Evolutionary conservation across 1,140 invertebrate species (phyloP).

Genomic region (Drosophila equinoxialis): DNA sequence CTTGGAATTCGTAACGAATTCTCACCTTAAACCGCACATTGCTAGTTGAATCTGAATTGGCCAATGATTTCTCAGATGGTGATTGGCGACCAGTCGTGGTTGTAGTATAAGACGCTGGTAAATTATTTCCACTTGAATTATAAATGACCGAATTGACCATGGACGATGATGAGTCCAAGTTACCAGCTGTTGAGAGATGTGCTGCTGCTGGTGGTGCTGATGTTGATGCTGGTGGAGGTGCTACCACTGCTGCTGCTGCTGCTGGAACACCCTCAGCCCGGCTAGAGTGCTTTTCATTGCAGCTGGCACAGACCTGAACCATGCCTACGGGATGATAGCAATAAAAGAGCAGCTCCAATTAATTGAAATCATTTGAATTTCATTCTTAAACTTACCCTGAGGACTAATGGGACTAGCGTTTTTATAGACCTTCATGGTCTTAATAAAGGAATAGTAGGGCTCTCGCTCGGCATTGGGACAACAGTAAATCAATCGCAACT

Average conservation of each 20-base stretch:
- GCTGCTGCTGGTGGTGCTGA: background rate
- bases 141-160: slow-evolving; percentile 42
- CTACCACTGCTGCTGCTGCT: slow-evolving; percentile 3
- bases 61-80: slow-evolving; percentile 78
- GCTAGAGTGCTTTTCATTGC: slow-evolving; percentile 83
- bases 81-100: slow-evolving; percentile 60
- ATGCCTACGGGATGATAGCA: slow-evolving; percentile 84
- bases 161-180: slow-evolving; percentile 44
- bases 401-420: slow-evolving; percentile 93
- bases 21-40: slow-evolving; percentile 82
- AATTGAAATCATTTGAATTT: slow-evolving; percentile 15
- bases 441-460: slow-evolving; percentile 94
- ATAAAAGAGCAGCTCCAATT: background rate
- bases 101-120: slow-evolving; percentile 27
- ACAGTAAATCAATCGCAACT: slow-evolving; percentile 92
- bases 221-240: slow-evolving; percentile 12
- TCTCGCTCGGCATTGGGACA: slow-evolving; percentile 92
- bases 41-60: slow-evolving; percentile 79
- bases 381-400: slow-evolving; percentile 84
- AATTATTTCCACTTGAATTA: slow-evolving; percentile 50
- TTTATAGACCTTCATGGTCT: slow-evolving; percentile 89
- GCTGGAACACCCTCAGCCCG: slow-evolving; percentile 69
- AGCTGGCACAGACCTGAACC: slow-evolving; percentile 93
- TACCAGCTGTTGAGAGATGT: slow-evolving; percentile 30
- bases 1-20: background rate